Base-by-base conservation (phyloP, 2,888 invertebrate genomes). In the Mimumesa dahlbomi region DNA sequence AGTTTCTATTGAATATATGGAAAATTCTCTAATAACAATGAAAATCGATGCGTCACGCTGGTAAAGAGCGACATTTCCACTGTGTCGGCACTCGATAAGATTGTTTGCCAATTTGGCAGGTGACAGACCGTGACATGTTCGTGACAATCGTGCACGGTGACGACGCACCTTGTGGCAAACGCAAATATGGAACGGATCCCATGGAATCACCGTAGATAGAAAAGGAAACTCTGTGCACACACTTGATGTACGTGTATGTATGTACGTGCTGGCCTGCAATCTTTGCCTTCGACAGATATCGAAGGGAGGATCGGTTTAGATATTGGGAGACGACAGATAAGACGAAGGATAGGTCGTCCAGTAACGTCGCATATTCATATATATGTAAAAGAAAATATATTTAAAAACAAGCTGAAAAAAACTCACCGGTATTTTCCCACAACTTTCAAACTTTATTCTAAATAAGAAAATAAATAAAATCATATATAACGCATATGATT, bases 151-250 rank as follows among this genome's bases (percentile, higher is more conserved):
- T 58, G 59, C 54, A 18, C 62, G 58, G 57, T 73, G 74, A 77
- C 72, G 76, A 73, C 78, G 82, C 85, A 85, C 85, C 85, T 85
- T 85, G 84, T 85, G 81, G 81, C 77, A 78, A 85, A 81, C 73
- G 83, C 82, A 85, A 85, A 85, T 81, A 85, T 65, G 46, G 70
- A 68, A 42, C 68, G 75, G 54, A 65, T 79, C 74, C 64, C 79
- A 73, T 66, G 76, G 68, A 62, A 77, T 74, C 71, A 46, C 59
- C 63, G 67, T 53, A 59, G 74, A 74, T 72, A 70, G 70, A 72
- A 59, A 67, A 68, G 69, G 54, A 73, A 71, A 75, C 52, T 78
- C 57, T 66, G 66, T 42, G 49, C 54, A 71, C 59, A 73, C 70
- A 75, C 73, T 61, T 72, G 65, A 75, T 56, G 56, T 29, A 46